Conservation (phyloP, 2,797 vertebrate species). For the Atherinosoma microstoma region DNA sequence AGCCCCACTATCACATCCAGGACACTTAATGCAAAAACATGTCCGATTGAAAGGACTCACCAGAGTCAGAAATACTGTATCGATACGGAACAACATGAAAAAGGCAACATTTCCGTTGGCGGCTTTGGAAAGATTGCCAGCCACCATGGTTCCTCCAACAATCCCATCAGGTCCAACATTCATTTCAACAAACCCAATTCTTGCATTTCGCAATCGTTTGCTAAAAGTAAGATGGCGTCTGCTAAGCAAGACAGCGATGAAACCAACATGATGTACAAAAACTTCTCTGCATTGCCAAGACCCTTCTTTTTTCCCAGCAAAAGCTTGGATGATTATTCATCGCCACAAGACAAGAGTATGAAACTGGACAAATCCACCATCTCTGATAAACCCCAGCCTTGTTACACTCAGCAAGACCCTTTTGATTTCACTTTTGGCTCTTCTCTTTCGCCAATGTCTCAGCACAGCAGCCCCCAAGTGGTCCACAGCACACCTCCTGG, state of each 20-base stretch:
- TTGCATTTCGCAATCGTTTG: slow-evolving; percentile 68
- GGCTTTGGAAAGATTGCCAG: slow-evolving; percentile 65
- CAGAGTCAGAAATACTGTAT: slow-evolving; percentile 56
- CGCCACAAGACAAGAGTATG: slow-evolving; percentile 65
- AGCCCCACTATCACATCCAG: slow-evolving; percentile 49
- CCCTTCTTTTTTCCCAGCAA: slow-evolving; percentile 76
- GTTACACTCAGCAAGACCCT: slow-evolving; percentile 79
- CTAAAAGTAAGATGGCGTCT: slow-evolving; percentile 66
- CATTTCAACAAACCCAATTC: slow-evolving; percentile 66
- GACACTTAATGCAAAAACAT: slow-evolving; percentile 48
- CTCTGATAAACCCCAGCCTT: slow-evolving; percentile 75
- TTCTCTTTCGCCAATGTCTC: slow-evolving; percentile 74
- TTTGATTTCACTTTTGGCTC: slow-evolving; percentile 79
- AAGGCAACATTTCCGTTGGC: slow-evolving; percentile 54
- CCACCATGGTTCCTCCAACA: slow-evolving; percentile 55
- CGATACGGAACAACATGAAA: slow-evolving; percentile 49
- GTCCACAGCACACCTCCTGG: slow-evolving; percentile 68
- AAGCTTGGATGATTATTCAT: slow-evolving; percentile 62
- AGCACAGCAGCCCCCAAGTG: slow-evolving; percentile 78
- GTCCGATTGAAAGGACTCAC: slow-evolving; percentile 57
- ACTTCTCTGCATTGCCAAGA: slow-evolving; percentile 71
- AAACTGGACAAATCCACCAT: slow-evolving; percentile 69
- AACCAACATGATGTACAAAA: slow-evolving; percentile 65
- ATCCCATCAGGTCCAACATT: slow-evolving; percentile 55
- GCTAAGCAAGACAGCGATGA: slow-evolving; percentile 72